phyloP scores from a whole-genome alignment of 2,888 invertebrate species.

The Diogma glabrata region DNA sequence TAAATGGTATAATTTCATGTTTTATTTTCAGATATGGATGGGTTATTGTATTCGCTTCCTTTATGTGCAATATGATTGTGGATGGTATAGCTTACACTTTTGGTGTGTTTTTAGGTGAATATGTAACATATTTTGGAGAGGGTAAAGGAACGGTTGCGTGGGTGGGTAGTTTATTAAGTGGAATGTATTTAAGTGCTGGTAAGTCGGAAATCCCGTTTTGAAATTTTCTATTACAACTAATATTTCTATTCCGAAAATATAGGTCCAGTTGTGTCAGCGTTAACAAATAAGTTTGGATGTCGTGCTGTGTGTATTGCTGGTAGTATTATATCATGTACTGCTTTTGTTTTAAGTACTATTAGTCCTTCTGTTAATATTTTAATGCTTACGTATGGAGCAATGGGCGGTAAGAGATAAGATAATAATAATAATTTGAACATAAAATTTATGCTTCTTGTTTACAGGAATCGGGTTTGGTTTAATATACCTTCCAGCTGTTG shows the following conservation, averaged over 20 bases:
- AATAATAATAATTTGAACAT: too few species aligned
- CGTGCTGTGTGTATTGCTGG: constrained; percentile 89
- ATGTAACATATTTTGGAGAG: constrained; percentile 69
- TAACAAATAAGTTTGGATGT: constrained; percentile 94
- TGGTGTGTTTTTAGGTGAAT: constrained; percentile 78
- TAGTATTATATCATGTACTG: constrained; percentile 68
- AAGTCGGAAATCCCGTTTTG: constrained; percentile 22
- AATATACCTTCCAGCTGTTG: constrained; percentile 92
- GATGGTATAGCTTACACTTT: constrained; percentile 99
- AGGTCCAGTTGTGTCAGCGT: constrained; percentile 89
- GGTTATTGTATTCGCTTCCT: constrained; percentile 92
- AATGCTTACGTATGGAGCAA: constrained; percentile 84
- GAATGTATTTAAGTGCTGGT: constrained; percentile 91
- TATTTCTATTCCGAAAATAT: background rate
- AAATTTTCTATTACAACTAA: background rate
- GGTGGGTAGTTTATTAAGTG: constrained; percentile 90
- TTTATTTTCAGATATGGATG: constrained; percentile 70
- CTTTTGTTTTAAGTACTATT: constrained; percentile 80
- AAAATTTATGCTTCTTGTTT: constrained; percentile 24
- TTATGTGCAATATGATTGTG: constrained; percentile 95
- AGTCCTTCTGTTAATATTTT: constrained; percentile 77
- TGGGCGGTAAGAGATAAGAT: constrained; percentile 89
- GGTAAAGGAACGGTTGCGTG: constrained; percentile 82
- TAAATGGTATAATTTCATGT: too few species aligned
- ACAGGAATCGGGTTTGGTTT: constrained; percentile 84